These are phyloP conservation scores for mouse (Mus musculus) DNA, from an alignment of 2,113 vertebrate genomes.

Conservation along the genomic window DNA sequence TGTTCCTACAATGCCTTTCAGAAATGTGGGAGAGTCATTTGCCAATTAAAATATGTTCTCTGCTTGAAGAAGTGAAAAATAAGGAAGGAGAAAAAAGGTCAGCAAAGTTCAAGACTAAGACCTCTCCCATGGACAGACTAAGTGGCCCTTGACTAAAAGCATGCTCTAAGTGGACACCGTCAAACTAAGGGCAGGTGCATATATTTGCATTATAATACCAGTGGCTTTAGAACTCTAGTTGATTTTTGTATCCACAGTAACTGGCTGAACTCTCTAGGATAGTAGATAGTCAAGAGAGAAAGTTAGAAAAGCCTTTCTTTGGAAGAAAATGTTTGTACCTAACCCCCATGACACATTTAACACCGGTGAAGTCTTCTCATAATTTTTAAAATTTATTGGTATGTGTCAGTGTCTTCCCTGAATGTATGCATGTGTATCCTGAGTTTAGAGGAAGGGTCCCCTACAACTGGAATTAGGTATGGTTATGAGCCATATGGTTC, in stretches of 20 bases:
- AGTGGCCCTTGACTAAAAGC: not conserved
- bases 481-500: not conserved
- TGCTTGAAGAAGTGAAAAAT: conserved; percentile 36
- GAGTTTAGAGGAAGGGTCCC: not conserved
- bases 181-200: not conserved
- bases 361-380: not conserved
- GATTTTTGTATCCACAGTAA: not conserved
- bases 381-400: not conserved
- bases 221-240: not conserved
- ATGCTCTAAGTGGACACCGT: not conserved
- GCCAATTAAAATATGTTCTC: conserved; percentile 26
- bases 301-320: not conserved
- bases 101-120: not conserved
- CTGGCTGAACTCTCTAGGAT: not conserved
- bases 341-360: not conserved
- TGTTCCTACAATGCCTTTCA: conserved; percentile 31
- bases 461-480: not conserved
- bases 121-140: not conserved
- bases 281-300: not conserved
- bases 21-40: not conserved
- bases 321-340: not conserved
- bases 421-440: not conserved
- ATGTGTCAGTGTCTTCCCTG: not conserved
- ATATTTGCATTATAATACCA: not conserved
- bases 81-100: not conserved